A percentile compares a stretch with the other conserved stretches of the same genome.
Conservation (phyloP, 2,113 vertebrate species). For the Macroglossus sobrinus region DNA sequence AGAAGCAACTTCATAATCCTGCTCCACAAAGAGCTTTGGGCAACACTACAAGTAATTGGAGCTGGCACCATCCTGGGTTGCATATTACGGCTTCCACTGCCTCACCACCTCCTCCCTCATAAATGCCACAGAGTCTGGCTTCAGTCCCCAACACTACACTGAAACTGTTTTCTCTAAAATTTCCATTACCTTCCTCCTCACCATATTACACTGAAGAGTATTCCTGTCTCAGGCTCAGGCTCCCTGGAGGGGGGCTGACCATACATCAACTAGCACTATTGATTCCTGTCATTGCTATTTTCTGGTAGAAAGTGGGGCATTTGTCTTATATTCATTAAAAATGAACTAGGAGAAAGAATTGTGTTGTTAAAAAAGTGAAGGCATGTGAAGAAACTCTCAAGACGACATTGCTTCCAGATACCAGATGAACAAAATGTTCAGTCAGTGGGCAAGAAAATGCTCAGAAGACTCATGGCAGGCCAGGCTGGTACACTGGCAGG, state of each 20-base stretch:
- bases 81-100: not conserved
- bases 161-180: not conserved
- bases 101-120: not conserved
- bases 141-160: not conserved
- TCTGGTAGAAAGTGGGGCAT: not conserved
- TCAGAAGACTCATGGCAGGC: not conserved
- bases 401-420: not conserved
- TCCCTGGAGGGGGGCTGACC: not conserved
- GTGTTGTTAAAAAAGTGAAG: not conserved
- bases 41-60: not conserved
- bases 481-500: not conserved
- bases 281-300: constrained; percentile 4
- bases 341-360: not conserved
- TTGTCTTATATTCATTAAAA: constrained; percentile 44
- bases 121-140: not conserved
- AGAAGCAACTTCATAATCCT: not conserved
- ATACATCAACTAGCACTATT: not conserved
- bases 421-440: not conserved
- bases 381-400: not conserved
- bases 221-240: not conserved
- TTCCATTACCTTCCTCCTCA: not conserved
- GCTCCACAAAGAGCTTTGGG: not conserved
- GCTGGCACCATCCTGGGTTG: not conserved
- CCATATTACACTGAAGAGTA: not conserved
- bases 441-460: not conserved